A percentile compares a stretch with the other conserved stretches of the same genome.
These are phyloP conservation scores for Cotesia vestalis DNA, from an alignment of 1,140 invertebrate genomes.

Conservation along the genomic window DNA sequence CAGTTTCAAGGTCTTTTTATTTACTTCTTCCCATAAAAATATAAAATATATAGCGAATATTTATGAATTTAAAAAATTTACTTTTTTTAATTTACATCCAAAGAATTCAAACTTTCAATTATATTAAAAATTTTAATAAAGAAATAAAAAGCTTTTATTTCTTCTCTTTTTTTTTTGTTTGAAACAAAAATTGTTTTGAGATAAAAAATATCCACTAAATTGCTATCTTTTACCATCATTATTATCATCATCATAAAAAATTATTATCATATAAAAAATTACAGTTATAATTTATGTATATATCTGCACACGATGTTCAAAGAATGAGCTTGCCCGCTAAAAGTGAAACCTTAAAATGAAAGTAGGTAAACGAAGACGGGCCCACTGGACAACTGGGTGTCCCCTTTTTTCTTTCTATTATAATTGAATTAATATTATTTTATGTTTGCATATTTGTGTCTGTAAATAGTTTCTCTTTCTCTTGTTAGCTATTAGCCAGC, in stretches of 20 bases:
- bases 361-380: slow-evolving; percentile 45
- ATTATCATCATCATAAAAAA: neutral
- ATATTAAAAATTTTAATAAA: too few species aligned
- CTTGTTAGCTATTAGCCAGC: too few species aligned
- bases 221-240: neutral
- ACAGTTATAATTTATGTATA: slow-evolving; percentile 27
- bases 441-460: neutral
- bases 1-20: slow-evolving; percentile 23
- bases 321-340: slow-evolving; percentile 39
- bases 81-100: neutral
- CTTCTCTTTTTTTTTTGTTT: too few species aligned
- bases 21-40: neutral
- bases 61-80: too few species aligned
- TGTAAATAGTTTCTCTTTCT: too few species aligned
- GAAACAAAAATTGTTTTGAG: too few species aligned
- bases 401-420: slow-evolving; percentile 21
- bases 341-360: slow-evolving; percentile 58
- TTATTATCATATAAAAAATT: neutral
- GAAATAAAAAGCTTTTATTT: too few species aligned
- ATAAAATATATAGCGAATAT: too few species aligned
- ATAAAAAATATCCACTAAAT: too few species aligned
- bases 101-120: neutral
- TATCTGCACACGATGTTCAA: slow-evolving; percentile 22
- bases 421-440: neutral
- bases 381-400: slow-evolving; percentile 16